phyloP scores from a whole-genome alignment of 53 echinoderm and acorn worm genomes.

The Hippasteria phrygiana region DNA sequence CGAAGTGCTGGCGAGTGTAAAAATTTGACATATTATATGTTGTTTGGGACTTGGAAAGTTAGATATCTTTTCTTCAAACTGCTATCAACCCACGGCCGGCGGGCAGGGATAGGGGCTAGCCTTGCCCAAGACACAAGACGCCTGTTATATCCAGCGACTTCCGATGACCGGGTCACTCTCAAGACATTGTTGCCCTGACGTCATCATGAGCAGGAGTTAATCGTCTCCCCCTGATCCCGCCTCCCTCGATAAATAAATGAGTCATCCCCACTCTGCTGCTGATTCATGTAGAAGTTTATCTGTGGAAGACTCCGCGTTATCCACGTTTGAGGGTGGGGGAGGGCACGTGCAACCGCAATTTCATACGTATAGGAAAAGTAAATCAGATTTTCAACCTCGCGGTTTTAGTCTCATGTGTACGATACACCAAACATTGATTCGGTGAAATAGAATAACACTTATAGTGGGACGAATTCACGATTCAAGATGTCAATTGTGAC shows the following conservation, averaged over 20 bases:
- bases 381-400: too few species aligned
- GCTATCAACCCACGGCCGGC: too few species aligned
- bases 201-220: conserved; percentile 26
- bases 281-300: neutral
- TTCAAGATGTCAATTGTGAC: too few species aligned
- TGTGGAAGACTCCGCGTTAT: neutral
- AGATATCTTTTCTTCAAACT: too few species aligned
- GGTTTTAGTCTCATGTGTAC: too few species aligned
- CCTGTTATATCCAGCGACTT: conserved; percentile 43
- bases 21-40: too few species aligned
- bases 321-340: neutral
- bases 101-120: too few species aligned
- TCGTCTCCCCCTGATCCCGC: neutral
- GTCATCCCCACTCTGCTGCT: neutral
- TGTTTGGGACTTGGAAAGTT: too few species aligned
- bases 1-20: too few species aligned
- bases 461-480: too few species aligned
- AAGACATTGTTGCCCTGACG: conserved; percentile 21
- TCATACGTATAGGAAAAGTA: neutral
- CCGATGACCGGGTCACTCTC: conserved; percentile 43
- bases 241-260: conserved; percentile 22
- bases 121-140: conserved; percentile 34
- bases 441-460: too few species aligned
- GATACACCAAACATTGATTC: too few species aligned
- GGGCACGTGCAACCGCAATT: neutral